phyloP scores from a whole-genome alignment of 2,888 invertebrate genomes.

The Melieria omissa region DNA sequence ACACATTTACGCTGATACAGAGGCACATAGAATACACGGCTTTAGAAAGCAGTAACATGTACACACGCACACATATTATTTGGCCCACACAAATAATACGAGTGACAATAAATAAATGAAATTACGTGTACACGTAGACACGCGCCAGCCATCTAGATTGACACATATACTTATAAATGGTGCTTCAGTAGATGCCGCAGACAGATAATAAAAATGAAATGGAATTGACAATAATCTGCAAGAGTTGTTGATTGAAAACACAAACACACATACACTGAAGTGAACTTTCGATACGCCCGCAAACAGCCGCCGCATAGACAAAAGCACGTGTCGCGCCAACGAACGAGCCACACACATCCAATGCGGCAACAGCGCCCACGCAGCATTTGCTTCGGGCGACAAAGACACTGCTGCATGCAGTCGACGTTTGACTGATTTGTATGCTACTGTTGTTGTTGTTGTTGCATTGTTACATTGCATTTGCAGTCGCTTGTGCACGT shows the following conservation, averaged over 20 bases:
- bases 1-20: not conserved
- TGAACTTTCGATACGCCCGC: not conserved
- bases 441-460: conserved; percentile 4
- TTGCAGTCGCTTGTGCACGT: too few relatives aligned
- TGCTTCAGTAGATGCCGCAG: not conserved
- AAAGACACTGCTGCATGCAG: not conserved
- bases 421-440: not conserved
- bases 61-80: not conserved
- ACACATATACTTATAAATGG: too few relatives aligned
- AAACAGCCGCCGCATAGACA: not conserved
- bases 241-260: conserved; percentile 12
- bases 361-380: too few relatives aligned
- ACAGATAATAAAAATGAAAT: not conserved
- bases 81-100: not conserved
- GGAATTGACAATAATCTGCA: not conserved
- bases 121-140: conserved; percentile 6
- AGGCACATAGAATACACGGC: not conserved
- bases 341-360: not conserved
- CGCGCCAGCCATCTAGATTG: not conserved
- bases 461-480: not conserved
- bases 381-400: not conserved
- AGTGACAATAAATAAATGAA: conserved; percentile 21
- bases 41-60: not conserved
- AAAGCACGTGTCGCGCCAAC: not conserved
- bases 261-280: not conserved